Evolutionary conservation across 2,888 invertebrate species (phyloP), one percentile per base, ranked within the genome.

Genomic region (Vandiemenella viatica): DNA sequence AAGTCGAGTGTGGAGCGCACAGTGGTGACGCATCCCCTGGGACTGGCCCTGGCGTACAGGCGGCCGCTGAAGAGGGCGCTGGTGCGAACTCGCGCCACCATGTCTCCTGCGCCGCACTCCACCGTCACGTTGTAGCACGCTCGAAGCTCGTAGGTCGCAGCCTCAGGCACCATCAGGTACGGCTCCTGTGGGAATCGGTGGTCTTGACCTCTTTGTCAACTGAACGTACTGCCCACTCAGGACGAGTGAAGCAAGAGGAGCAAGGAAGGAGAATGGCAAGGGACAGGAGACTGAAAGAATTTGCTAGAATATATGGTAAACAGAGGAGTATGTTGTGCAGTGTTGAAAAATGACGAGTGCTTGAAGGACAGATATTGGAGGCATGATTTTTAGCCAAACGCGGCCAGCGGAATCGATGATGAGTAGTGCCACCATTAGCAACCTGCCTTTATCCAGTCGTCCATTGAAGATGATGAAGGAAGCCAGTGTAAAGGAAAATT

Each of bases 71-170:
- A 92, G 51, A 92, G 71, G 67, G 88, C 89, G 56, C 86, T 89
- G 49, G 92, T 92, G 67, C 87, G 86, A 62, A 92, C 90, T 57
- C 82, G 79, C 32, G 91, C 90, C 51, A 91, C 79, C 92, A 93
- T 92, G 65, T 92, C 90, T 47, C 89, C 86, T 21, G 88, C 79
- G 49, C 89, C 80, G 63, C 92, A 93, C 67, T 91, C 89, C 62
- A 92, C 89, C 58, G 85, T 87, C 43, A 92, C 90, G 68, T 92
- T 92, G 75, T 92, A 92, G 67, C 92, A 93, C 19, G 91, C 89
- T 58, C 87, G 85, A 56, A 92, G 70, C 69, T 92, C 92, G 70
- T 88, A 91, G 13, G 91, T 91, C 23, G 90, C 81, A 10, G 89
- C 89, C 69, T 90, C 90, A 20, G 88, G 85, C 26, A 91, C 89